These are phyloP conservation scores for Epistrophe eligans DNA, from an alignment of 2,888 invertebrate genomes.

Conservation along the genomic window DNA sequence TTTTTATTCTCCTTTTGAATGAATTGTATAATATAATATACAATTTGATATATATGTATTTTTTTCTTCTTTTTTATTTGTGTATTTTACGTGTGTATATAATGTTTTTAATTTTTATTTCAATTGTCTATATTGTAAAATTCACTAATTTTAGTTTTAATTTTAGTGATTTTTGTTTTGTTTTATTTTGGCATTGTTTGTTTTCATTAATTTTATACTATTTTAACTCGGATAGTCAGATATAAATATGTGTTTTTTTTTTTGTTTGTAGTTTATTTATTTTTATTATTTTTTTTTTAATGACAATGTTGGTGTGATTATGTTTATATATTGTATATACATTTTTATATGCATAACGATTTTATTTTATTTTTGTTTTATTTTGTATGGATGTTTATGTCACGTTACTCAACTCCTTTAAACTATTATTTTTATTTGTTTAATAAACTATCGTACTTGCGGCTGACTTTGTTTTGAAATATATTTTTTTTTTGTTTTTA, in stretches of 20 bases:
- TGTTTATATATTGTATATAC: conserved; percentile 2
- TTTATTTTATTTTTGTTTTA: conserved; percentile 36
- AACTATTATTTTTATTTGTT: neutral
- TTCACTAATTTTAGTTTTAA: conserved; percentile 59
- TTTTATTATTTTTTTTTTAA: conserved; percentile 13
- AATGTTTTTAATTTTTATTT: conserved; percentile 44
- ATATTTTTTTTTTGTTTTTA: neutral
- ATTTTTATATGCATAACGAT: conserved; percentile 52
- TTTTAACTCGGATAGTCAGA: conserved; percentile 46
- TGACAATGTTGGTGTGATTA: conserved; percentile 53
- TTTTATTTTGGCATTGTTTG: conserved; percentile 72
- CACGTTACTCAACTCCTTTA: conserved; percentile 28
- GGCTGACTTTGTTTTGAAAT: conserved; percentile 9
- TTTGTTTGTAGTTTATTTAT: conserved; percentile 16
- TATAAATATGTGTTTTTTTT: conserved; percentile 22
- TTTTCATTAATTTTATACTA: conserved; percentile 50
- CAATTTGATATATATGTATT: conserved; percentile 64
- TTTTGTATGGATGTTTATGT: conserved; percentile 13
- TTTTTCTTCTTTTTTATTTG: conserved; percentile 15
- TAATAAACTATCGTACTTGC: conserved; percentile 3
- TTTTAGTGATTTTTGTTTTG: conserved; percentile 39
- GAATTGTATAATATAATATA: conserved; percentile 69
- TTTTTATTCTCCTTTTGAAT: conserved; percentile 27
- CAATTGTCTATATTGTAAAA: conserved; percentile 60
- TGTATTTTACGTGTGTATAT: conserved; percentile 56